Conservation (phyloP, 2,113 vertebrate genomes). For the Gavialis gangeticus region DNA sequence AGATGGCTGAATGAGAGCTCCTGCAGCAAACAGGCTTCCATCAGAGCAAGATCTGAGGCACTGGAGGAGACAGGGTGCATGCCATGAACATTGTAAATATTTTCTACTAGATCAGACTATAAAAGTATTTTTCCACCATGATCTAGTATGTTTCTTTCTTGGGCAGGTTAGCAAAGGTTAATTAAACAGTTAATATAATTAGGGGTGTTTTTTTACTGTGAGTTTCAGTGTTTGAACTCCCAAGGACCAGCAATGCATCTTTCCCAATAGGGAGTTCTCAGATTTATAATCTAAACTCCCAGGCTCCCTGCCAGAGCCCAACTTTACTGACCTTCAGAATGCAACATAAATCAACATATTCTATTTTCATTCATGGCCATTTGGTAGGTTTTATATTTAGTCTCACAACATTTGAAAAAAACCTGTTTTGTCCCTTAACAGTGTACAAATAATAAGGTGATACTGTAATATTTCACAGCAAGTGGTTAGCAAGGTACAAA, state of each 20-base stretch:
- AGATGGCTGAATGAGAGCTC: not conserved
- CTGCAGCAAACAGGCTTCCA: not conserved
- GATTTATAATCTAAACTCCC: not conserved
- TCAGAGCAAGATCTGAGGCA: not conserved
- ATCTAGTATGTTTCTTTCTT: not conserved
- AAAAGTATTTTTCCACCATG: not conserved
- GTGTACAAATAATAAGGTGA: not conserved
- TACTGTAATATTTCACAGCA: not conserved
- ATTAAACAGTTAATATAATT: not conserved
- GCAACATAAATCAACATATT: slow-evolving; percentile 33
- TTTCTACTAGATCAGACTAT: not conserved
- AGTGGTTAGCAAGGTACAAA: not conserved
- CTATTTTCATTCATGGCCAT: slow-evolving; percentile 37
- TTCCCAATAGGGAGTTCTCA: not conserved
- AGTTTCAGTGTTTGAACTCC: not conserved
- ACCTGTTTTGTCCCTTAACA: not conserved
- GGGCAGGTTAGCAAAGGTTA: not conserved
- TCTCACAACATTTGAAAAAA: slow-evolving; percentile 26
- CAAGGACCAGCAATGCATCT: not conserved
- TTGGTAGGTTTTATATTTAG: slow-evolving; percentile 22
- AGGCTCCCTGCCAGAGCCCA: not conserved
- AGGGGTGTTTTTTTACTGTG: not conserved
- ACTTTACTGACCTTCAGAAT: slow-evolving; percentile 10
- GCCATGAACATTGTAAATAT: not conserved
- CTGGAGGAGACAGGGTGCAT: not conserved